phyloP scores from a whole-genome alignment of 2,888 invertebrate genomes.

The Drosophila limbata region DNA sequence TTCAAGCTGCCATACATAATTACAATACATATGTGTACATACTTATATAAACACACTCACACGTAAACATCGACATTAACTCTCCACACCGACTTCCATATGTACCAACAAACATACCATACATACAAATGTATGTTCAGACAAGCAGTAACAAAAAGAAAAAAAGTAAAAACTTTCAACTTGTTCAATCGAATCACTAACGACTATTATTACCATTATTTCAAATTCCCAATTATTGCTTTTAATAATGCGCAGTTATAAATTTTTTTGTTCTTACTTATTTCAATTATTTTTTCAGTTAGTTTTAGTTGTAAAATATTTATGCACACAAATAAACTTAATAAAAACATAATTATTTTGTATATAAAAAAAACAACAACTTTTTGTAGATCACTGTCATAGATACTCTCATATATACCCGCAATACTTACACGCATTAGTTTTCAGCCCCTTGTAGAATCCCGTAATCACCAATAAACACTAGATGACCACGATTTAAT shows the following conservation, averaged over 20 bases:
- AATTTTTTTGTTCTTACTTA: slow-evolving; percentile 32
- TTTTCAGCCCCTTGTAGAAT: slow-evolving; percentile 14
- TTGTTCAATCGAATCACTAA: slow-evolving; percentile 60
- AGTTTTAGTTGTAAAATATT: slow-evolving; percentile 78
- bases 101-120: slow-evolving; percentile 8
- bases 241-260: slow-evolving; percentile 52
- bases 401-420: not conserved
- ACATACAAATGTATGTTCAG: slow-evolving; percentile 5
- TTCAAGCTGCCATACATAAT: slow-evolving; percentile 75
- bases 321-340: slow-evolving; percentile 77
- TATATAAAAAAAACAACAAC: slow-evolving; percentile 19
- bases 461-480: slow-evolving; percentile 15
- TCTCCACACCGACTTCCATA: not conserved
- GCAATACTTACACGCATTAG: not conserved
- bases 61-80: slow-evolving; percentile 3
- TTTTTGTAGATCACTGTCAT: not conserved
- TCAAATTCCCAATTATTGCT: slow-evolving; percentile 28
- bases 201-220: slow-evolving; percentile 17
- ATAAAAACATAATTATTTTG: slow-evolving; percentile 53
- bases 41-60: slow-evolving; percentile 12
- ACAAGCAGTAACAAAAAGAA: slow-evolving; percentile 45
- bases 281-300: slow-evolving; percentile 58
- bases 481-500: slow-evolving; percentile 17
- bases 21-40: slow-evolving; percentile 34
- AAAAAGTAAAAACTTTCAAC: slow-evolving; percentile 54